Base-by-base conservation (phyloP, 1,140 invertebrate species). In the Lethocerus indicus region DNA sequence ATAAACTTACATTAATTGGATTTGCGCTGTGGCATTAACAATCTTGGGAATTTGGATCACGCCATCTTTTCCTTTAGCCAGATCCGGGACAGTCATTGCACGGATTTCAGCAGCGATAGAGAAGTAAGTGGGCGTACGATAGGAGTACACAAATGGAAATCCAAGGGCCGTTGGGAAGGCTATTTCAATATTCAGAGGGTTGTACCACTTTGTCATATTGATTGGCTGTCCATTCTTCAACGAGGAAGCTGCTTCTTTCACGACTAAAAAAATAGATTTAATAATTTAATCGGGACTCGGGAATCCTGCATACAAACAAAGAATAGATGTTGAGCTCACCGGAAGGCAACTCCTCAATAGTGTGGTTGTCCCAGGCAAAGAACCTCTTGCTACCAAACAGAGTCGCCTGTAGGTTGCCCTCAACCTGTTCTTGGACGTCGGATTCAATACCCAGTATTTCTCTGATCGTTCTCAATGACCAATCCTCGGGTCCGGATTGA, bases 121-220 rank as follows among this genome's bases (percentile, higher is more conserved):
- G 0, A 64, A 4, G 2, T 78, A 44, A 0, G 63, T 63, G 1
- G 78, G 76, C 24, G 60, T 58, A 46, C 72, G 70, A 35, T 74
- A 67, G 18, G 67, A 71, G 61, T 67, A 78, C 39, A 74, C 60
- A 56, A 78, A 79, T 21, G 78, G 79, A 43, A 81, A 64, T 60
- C 80, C 80, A 51, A 68, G 73, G 52, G 71, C 73, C 13, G 74
- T 69, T 1, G 79, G 78, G 66, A 80, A 77, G 60, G 72, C 71
- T 1, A 81, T 57, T 1, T 68, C 67, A 1, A 73, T 56, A 41
- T 71, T 64, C 36, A 69, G 67, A 13, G 65, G 59, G 46, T 70
- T 71, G 12, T 64, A 56, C 1, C 77, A 54, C 56, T 73, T 75
- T 23, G 68, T 76, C 60, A 70, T 69, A 56, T 74, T 69, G 43